These are phyloP conservation scores for Epiblema foenella DNA, from an alignment of 2,888 invertebrate species.

Conservation along the genomic window DNA sequence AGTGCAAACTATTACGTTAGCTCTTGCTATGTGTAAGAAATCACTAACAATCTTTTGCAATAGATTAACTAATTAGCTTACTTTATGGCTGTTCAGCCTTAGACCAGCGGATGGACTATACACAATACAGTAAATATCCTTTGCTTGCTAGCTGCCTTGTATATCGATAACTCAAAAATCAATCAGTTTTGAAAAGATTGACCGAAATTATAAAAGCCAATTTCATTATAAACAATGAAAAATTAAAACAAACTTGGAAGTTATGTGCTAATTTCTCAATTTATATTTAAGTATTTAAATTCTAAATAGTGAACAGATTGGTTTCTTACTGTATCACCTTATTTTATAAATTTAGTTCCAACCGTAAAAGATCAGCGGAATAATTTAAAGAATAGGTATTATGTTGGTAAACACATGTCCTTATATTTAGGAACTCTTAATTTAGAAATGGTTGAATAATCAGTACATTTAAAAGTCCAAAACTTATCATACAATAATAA, in stretches of 20 bases:
- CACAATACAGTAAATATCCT: not conserved
- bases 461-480: constrained; percentile 38
- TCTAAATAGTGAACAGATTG: not conserved
- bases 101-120: no score
- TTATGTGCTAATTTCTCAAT: not conserved
- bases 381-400: not conserved
- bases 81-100: no score
- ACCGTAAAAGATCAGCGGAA: not conserved
- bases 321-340: not conserved
- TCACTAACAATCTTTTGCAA: no score
- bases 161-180: not conserved
- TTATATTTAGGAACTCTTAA: constrained; percentile 30
- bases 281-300: not conserved
- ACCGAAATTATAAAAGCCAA: not conserved
- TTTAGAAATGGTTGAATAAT: constrained; percentile 33
- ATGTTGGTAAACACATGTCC: constrained; percentile 11
- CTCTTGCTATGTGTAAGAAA: no score
- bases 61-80: no score
- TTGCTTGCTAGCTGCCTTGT: not conserved
- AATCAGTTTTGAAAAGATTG: not conserved
- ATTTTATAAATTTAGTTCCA: not conserved
- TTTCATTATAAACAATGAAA: no score
- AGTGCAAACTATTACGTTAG: no score
- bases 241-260: not conserved
- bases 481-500: constrained; percentile 41